Evolutionary conservation across 2,113 vertebrate species (phyloP), one percentile per base, ranked within the genome.

Genomic region (Clinocottus analis): DNA sequence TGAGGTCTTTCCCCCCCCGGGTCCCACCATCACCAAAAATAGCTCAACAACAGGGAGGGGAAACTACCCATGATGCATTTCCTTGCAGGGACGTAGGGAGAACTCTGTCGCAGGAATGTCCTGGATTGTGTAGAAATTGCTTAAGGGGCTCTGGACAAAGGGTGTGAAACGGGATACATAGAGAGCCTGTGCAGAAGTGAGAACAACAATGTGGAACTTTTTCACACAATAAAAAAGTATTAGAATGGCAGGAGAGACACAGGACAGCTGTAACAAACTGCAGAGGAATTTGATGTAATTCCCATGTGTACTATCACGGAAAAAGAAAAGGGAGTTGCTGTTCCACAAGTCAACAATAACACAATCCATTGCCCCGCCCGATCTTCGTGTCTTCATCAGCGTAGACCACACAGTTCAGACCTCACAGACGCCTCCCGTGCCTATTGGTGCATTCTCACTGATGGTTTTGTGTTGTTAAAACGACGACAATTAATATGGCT

Each of bases 61-160:
- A 85, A 89, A 85, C 71, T 69, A 79, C 67, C 58, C 78, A 59
- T 90, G 86, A 92, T 91, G 89, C 90, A 90, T 83, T 93, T 91
- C 90, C 90, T 72, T 8, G 19, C 35, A 47, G 41, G 53, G 72
- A 76, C 49, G 23, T 58, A 37, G 33, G 71, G 74, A 72, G 79
- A 84, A 66, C 35, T 29, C n/a, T 80, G 77, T 51, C 29, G 43
- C 16, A 83, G 81, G 90, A 89, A 91, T 89, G 83, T 82, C 82
- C 56, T 77, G 33, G 75, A 82, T 82, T 84, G 74, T 76, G 58
- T 39, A 33, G 45, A 83, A 63, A 87, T 31, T 75, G 66, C 75
- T 70, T 37, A 0, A 70, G 66, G 60, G 35, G 31, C 23, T 63
- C 23, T 61, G 59, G 77, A 69, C 21, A 65, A 13, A 19, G 35